A percentile compares a stretch with the other conserved stretches of the same genome.
phyloP scores from a whole-genome alignment of 2,888 invertebrate genomes.

The Nomada flava region DNA sequence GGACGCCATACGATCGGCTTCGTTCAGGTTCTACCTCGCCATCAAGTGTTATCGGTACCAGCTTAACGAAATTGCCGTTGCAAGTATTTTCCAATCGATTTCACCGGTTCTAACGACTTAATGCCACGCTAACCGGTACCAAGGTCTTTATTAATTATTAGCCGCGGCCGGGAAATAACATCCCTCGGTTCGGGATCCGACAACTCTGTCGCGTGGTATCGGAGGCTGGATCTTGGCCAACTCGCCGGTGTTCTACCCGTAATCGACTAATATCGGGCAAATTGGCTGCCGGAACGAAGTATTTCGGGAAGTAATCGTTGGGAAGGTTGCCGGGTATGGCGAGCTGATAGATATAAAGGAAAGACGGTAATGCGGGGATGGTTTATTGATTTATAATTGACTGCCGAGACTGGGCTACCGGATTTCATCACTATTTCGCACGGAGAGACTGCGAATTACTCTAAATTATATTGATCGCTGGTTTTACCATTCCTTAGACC shows the following conservation, averaged over 20 bases:
- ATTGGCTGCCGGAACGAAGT: conserved; percentile 12
- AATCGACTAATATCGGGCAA: conserved; percentile 24
- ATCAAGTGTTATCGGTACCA: conserved; percentile 47
- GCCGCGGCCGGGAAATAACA: conserved; percentile 5
- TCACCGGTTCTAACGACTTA: conserved; percentile 65
- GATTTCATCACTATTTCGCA: not conserved
- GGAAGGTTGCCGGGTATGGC: not conserved
- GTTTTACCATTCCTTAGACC: too few relatives aligned
- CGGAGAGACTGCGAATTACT: not conserved
- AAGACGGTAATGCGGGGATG: not conserved
- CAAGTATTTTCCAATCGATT: conserved; percentile 68
- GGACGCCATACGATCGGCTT: conserved; percentile 25
- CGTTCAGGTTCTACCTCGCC: conserved; percentile 33
- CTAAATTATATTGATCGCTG: too few relatives aligned
- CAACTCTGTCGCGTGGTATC: conserved; percentile 34
- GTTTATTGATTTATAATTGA: conserved; percentile 6
- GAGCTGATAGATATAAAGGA: not conserved
- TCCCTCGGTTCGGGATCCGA: not conserved
- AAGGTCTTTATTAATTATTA: conserved; percentile 65
- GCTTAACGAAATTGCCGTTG: conserved; percentile 68
- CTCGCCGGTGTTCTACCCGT: not conserved
- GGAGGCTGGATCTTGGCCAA: not conserved
- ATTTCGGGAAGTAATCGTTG: conserved; percentile 22
- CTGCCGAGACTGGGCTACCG: not conserved
- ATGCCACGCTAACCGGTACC: conserved; percentile 52